phyloP scores from a whole-genome alignment of 2,888 invertebrate species.

The Microdon myrmicae region DNA sequence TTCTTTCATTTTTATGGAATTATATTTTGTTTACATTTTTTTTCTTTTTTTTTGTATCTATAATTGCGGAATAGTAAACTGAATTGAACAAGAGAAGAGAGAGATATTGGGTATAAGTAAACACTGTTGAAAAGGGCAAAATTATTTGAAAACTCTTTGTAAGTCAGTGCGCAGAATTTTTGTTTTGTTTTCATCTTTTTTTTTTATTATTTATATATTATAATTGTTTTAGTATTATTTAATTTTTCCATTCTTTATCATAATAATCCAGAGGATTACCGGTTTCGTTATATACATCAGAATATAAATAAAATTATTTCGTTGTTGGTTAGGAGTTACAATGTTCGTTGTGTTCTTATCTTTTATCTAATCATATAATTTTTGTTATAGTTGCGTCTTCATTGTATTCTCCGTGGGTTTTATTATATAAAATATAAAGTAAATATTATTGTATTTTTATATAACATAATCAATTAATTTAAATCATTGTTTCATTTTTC shows the following conservation, averaged over 20 bases:
- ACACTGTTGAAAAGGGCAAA: too few species aligned
- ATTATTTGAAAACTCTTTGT: too few species aligned
- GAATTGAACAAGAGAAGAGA: too few species aligned
- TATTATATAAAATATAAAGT: constrained; percentile 14
- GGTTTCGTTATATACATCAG: not conserved
- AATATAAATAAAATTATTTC: not conserved
- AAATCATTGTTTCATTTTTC: constrained; percentile 3
- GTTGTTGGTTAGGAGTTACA: not conserved
- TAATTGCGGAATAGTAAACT: too few species aligned
- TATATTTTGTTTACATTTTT: not conserved
- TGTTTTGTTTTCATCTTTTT: constrained; percentile 23
- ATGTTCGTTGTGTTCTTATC: too few species aligned
- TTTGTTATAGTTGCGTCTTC: too few species aligned
- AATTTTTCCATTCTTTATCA: constrained; percentile 57
- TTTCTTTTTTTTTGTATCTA: not conserved
- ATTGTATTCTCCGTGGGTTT: too few species aligned
- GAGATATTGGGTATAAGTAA: too few species aligned
- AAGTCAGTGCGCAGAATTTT: constrained; percentile 10
- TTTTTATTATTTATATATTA: constrained; percentile 49
- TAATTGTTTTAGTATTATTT: constrained; percentile 55
- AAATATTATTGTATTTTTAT: constrained; percentile 15
- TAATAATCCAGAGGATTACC: constrained; percentile 10
- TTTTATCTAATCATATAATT: too few species aligned
- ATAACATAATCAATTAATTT: constrained; percentile 14
- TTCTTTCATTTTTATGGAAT: constrained; percentile 12